phyloP scores from a whole-genome alignment of 2,113 vertebrate species.

The Sceloporus undulatus region DNA sequence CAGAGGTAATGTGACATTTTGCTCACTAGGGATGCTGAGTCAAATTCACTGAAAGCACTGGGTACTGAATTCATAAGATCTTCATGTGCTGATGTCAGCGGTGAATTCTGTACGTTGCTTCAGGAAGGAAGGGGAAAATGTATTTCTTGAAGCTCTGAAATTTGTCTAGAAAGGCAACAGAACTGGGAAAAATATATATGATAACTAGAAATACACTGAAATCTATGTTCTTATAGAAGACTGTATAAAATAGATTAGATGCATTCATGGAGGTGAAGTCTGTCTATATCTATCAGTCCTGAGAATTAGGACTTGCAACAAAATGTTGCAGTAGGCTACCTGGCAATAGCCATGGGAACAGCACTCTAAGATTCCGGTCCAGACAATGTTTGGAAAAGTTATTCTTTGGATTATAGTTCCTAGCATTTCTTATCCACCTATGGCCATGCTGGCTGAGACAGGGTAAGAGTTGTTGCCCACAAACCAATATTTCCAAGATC shows the following conservation, averaged over 20 bases:
- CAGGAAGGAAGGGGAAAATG: slow-evolving; percentile 54
- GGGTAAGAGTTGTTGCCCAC: no score
- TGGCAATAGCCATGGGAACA: no score
- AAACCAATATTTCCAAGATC: no score
- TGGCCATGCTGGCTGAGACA: no score
- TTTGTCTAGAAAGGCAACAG: not conserved
- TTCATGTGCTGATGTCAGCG: slow-evolving; percentile 32
- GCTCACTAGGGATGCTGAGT: slow-evolving; percentile 56
- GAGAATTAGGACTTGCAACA: not conserved
- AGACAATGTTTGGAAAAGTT: no score
- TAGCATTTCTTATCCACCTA: no score
- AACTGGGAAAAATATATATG: slow-evolving; percentile 47
- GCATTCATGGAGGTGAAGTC: not conserved
- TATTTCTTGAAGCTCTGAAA: slow-evolving; percentile 60
- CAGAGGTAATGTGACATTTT: slow-evolving; percentile 79
- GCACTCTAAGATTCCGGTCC: no score
- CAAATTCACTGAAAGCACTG: slow-evolving; percentile 60
- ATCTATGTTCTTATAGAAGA: not conserved
- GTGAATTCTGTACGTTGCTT: slow-evolving; percentile 52
- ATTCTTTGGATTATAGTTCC: no score
- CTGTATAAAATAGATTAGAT: not conserved
- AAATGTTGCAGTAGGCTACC: not conserved
- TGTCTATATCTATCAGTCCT: not conserved
- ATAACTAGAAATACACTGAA: slow-evolving; percentile 16
- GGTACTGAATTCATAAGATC: slow-evolving; percentile 48